These are phyloP conservation scores for Caerostris extrusa DNA, from an alignment of 1,140 invertebrate genomes.

Conservation along the genomic window DNA sequence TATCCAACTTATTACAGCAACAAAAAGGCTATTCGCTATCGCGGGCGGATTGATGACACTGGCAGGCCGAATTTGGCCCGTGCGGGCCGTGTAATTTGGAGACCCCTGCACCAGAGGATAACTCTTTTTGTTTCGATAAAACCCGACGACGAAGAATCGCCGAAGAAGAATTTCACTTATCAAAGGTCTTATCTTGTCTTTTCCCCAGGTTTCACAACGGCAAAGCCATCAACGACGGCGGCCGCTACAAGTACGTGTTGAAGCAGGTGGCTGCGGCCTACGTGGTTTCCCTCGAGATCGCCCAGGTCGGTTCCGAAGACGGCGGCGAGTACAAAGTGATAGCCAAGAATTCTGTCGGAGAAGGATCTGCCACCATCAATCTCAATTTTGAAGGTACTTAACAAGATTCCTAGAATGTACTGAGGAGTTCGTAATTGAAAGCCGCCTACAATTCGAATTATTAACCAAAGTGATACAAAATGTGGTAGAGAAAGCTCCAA, in stretches of 20 bases:
- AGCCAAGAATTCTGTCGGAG: conserved; percentile 95
- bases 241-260: conserved; percentile 75
- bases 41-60: too few relatives aligned
- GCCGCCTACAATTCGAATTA: background rate
- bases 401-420: background rate
- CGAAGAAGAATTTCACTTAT: too few relatives aligned
- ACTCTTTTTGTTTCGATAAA: too few relatives aligned
- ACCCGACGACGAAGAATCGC: too few relatives aligned
- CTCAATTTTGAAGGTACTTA: conserved; percentile 92
- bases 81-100: too few relatives aligned
- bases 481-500: background rate
- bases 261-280: conserved; percentile 82
- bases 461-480: background rate
- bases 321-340: conserved; percentile 96
- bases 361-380: conserved; percentile 96
- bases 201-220: conserved; percentile 68
- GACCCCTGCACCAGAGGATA: too few relatives aligned
- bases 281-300: conserved; percentile 91
- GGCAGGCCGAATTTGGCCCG: too few relatives aligned
- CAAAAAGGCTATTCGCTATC: too few relatives aligned
- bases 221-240: conserved; percentile 60
- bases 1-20: too few relatives aligned
- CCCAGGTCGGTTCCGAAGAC: conserved; percentile 90
- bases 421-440: background rate
- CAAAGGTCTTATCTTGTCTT: background rate